Evolutionary conservation across 2,888 invertebrate species (phyloP), one percentile per base, ranked within the genome.

Genomic region (Aradus depressus): DNA sequence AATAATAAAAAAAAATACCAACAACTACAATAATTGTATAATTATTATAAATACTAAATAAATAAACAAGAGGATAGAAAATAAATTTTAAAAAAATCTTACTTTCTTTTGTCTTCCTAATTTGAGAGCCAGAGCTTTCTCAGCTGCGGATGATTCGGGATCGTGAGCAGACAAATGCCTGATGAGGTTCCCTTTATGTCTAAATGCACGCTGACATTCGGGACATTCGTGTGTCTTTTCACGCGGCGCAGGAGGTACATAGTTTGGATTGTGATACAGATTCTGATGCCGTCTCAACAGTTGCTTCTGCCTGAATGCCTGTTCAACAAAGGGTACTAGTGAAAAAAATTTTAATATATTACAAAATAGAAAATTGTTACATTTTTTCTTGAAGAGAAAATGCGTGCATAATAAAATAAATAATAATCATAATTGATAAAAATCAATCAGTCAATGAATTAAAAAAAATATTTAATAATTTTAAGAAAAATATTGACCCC

Each of bases 141-240:
- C 81, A 45, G 80, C 80, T 23, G 82, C 75, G 5, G 79, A 76
- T 0, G 86, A 81, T 31, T 88, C 86, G 0, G 89, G 88, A 70
- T 92, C 91, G 64, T 95, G 93, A 1, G 86, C 75, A 3, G 88
- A 88, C 77, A 93, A 80, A 65, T 95, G 93, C 1, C 93, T 75
- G 63, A 92, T 88, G 14, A 93, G 76, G 70, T 92, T 92, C 31
- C 92, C 93, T 70, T 90, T 90, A 68, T 92, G 90, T 16, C 78
- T 70, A 63, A 73, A 76, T 2, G 72, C 67, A 57, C 73, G 70
- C 26, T 68, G 68, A 63, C 63, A 63, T 45, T 63, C 62, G 12
- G 85, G 84, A 68, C 93, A 95, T 32, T 84, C 81, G 67, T 93
- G 90, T 0, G 83, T 81, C 68, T 93, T 93, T 65, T 90, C 90